Evolutionary conservation across 2,888 invertebrate species (phyloP).

Genomic region (Chaetoderma sp.): DNA sequence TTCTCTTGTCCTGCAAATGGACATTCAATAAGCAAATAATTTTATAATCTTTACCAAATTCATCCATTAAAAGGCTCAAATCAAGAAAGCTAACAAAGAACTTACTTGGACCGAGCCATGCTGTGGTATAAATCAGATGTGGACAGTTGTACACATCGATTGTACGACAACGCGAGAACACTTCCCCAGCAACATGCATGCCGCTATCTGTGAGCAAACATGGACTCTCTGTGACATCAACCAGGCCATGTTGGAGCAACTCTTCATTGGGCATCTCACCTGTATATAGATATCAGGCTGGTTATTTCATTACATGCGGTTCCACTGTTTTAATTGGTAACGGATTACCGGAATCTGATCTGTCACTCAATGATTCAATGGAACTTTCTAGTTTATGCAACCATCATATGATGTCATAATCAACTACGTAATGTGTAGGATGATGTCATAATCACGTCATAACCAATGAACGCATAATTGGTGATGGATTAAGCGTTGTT

Average conservation of each 20-base stretch:
- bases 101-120: conserved; percentile 48
- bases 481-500: too few species aligned
- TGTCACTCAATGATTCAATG: too few species aligned
- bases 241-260: conserved; percentile 45
- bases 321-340: too few species aligned
- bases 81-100: neutral
- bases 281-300: conserved; percentile 13
- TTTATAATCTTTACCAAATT: neutral
- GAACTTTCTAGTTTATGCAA: too few species aligned
- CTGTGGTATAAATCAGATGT: conserved; percentile 48
- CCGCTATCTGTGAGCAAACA: conserved; percentile 45
- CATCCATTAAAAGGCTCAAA: neutral
- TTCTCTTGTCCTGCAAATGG: too few species aligned
- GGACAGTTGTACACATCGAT: conserved; percentile 59
- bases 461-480: too few species aligned
- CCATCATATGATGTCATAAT: too few species aligned
- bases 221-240: conserved; percentile 44
- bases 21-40: too few species aligned
- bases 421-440: too few species aligned
- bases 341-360: too few species aligned
- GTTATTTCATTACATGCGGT: neutral
- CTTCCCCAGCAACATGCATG: conserved; percentile 42
- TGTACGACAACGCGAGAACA: conserved; percentile 44
- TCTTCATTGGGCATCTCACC: conserved; percentile 49
- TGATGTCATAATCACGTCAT: too few species aligned